Evolutionary conservation across 1,140 invertebrate genomes (phyloP), one percentile per base, ranked within the genome.

Genomic region (Tetragonula clypearis): DNA sequence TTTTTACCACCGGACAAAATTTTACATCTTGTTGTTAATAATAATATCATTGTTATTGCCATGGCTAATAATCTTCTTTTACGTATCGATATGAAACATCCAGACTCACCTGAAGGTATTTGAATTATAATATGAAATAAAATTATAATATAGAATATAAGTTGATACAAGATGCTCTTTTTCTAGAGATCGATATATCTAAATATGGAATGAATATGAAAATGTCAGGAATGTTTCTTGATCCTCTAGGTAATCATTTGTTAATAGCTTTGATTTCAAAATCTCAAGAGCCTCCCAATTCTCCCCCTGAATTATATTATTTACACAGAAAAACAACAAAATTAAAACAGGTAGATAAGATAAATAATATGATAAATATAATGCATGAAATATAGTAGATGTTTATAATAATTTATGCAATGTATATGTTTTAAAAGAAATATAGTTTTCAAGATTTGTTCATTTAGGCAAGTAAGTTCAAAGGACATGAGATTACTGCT

Each of bases 401-500:
- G 26, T 79, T 17, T n/a, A 35, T n/a, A n/a, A 49, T 41, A 53
- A 56, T n/a, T 41, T 55, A 35, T 23, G 41, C 17, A 56, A 26
- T n/a, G 3, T 35, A 17, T 30, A 56, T 60, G 23, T 2, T 69
- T 35, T 14, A 71, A 69, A 78, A 83, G 55, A 86, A 49, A 69
- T 60, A 79, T 74, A 73, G 58, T 83, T 66, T 79, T 71, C 79
- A 69, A 66, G 23, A 82, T 87, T 73, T 88, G 81, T 60, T 73
- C 85, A 66, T 87, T 91, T 86, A 96, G 95, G 89, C 95, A 53
- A 94, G 95, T 58, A 97, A 97, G 93, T 96, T 97, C 79, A 96
- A 96, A 89, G 98, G 97, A 73, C 97, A 98, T 94, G 97, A 98
- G 92, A 97, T 99, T 56, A 99, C 98, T 23, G 97, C 98, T 75